Evolutionary conservation across 2,113 vertebrate genomes (phyloP).

Genomic region (Mus musculus): DNA sequence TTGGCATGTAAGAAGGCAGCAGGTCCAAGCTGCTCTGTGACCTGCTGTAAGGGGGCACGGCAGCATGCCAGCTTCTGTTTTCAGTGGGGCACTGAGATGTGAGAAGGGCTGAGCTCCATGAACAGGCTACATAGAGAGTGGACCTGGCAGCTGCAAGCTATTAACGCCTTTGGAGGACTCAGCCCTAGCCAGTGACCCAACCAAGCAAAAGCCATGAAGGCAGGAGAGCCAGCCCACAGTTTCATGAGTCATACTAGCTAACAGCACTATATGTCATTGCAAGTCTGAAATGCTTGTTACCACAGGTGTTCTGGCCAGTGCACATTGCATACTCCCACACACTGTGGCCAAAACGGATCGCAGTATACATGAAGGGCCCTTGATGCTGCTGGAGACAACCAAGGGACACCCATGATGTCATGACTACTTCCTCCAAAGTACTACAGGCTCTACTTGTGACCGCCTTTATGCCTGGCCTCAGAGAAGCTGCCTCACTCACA

Average conservation of each 20-base stretch:
- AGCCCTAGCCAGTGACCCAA: neutral
- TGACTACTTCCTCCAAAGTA: neutral
- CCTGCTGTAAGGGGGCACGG: neutral
- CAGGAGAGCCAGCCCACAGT: fast-evolving
- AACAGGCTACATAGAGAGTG: fast-evolving
- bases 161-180: neutral
- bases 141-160: neutral
- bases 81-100: fast-evolving
- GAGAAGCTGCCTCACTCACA: neutral
- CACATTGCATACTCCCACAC: neutral
- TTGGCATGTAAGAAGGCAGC: fast-evolving
- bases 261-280: neutral
- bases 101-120: neutral
- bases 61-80: fast-evolving
- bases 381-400: neutral
- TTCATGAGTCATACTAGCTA: fast-evolving
- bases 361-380: neutral
- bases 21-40: neutral
- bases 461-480: neutral
- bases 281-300: neutral
- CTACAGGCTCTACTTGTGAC: neutral
- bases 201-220: neutral
- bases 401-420: too few species aligned
- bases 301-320: neutral
- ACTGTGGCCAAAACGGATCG: neutral